Conservation (phyloP, 1,140 invertebrate genomes). For the Octopus sinensis region DNA sequence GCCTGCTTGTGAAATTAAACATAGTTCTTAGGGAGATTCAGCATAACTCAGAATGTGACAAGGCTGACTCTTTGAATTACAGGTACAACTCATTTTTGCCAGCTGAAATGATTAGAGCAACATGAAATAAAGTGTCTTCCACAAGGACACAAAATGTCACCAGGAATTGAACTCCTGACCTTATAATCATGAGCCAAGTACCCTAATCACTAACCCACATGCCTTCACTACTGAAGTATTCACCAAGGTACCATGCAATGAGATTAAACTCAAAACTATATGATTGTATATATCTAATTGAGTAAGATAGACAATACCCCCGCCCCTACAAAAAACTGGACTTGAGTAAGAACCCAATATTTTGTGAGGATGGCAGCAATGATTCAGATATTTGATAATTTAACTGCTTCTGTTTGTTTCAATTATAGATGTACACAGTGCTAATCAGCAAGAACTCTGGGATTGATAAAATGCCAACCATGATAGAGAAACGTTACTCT, state of each 20-base stretch:
- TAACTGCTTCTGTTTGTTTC: constrained; percentile 12
- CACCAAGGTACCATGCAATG: background rate
- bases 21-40: too few relatives aligned
- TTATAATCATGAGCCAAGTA: background rate
- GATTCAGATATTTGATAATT: background rate
- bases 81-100: too few relatives aligned
- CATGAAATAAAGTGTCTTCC: background rate
- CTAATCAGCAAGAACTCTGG: constrained; percentile 46
- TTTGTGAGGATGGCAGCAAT: background rate
- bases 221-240: too few relatives aligned
- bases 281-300: background rate
- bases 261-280: background rate
- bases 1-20: too few relatives aligned
- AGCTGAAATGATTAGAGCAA: too few relatives aligned
- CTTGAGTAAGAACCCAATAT: background rate
- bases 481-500: constrained; percentile 72
- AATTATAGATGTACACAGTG: constrained; percentile 53
- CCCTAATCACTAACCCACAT: background rate
- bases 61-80: too few relatives aligned
- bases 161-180: background rate
- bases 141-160: background rate
- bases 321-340: background rate
- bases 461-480: constrained; percentile 59
- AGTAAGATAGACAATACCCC: background rate
- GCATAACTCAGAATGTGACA: too few relatives aligned